Evolutionary conservation across 2,113 vertebrate genomes (phyloP).

Genomic region (Ceratotherium simum): DNA sequence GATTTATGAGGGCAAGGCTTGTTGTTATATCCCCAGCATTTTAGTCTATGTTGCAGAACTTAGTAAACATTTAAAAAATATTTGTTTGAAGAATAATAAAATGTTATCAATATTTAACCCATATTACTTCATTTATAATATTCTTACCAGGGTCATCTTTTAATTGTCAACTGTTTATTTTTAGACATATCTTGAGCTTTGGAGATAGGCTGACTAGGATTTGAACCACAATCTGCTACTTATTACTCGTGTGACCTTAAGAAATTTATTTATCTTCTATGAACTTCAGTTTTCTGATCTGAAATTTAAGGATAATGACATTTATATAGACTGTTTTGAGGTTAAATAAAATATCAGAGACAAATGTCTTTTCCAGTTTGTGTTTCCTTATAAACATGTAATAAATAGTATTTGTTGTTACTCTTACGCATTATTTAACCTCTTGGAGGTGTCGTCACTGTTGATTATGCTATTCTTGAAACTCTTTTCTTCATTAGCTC

Average conservation of each 20-base stretch:
- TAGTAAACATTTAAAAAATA: not conserved
- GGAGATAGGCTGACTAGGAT: not conserved
- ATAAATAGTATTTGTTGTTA: not conserved
- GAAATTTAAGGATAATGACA: not conserved
- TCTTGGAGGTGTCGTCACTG: not conserved
- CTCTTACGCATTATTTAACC: not conserved
- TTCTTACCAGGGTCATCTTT: not conserved
- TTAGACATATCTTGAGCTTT: not conserved
- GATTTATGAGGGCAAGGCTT: not conserved
- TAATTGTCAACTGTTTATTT: not conserved
- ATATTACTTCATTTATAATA: not conserved
- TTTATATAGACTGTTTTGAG: not conserved
- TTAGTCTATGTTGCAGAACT: not conserved
- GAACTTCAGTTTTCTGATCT: not conserved
- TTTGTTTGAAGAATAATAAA: conserved; percentile 3
- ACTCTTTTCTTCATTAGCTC: not conserved
- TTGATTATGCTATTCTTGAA: not conserved
- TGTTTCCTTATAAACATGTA: not conserved
- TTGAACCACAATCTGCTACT: not conserved
- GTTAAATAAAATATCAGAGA: not conserved
- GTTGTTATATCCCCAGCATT: not conserved
- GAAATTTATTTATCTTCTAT: not conserved
- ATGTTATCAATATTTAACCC: not conserved
- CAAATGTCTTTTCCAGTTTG: not conserved
- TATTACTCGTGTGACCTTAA: not conserved